phyloP scores from a whole-genome alignment of 2,888 invertebrate genomes.

The Sturmia bella region DNA sequence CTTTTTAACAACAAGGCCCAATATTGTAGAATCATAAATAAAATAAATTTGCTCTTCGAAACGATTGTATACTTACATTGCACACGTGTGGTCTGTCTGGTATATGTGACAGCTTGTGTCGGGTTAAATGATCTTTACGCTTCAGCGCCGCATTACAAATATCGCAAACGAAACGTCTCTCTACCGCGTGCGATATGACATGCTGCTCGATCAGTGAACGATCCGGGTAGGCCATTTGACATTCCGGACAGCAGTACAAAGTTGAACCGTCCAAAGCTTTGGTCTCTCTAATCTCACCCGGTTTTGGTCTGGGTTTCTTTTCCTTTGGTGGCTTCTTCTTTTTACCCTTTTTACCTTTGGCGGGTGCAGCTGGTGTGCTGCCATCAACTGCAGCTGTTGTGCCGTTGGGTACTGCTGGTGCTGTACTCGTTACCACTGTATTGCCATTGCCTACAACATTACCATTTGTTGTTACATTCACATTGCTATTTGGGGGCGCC shows the following conservation, averaged over 20 bases:
- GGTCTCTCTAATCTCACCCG: conserved; percentile 83
- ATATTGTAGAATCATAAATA: background rate
- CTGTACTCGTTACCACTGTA: conserved; percentile 81
- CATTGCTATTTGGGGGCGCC: conserved; percentile 71
- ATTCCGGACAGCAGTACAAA: conserved; percentile 92
- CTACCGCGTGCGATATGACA: conserved; percentile 92
- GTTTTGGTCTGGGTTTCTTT: conserved; percentile 90
- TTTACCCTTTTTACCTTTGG: conserved; percentile 81
- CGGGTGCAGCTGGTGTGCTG: conserved; percentile 80
- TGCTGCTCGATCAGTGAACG: conserved; percentile 92
- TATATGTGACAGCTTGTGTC: conserved; percentile 94
- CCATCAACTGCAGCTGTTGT: conserved; percentile 82
- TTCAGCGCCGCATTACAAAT: conserved; percentile 94
- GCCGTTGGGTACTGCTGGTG: conserved; percentile 80
- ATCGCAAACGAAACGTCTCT: conserved; percentile 92
- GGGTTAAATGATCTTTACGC: conserved; percentile 92
- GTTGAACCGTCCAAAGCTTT: conserved; percentile 91
- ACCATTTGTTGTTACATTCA: conserved; percentile 71
- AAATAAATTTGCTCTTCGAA: conserved; percentile 59
- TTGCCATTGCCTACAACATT: conserved; percentile 75
- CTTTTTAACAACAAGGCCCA: too few species aligned
- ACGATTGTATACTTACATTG: conserved; percentile 83
- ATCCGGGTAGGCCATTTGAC: conserved; percentile 94
- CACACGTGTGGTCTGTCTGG: conserved; percentile 94
- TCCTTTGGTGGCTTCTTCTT: conserved; percentile 85